Base-by-base conservation (phyloP, 2,113 vertebrate species). In the Sardina pilchardus region DNA sequence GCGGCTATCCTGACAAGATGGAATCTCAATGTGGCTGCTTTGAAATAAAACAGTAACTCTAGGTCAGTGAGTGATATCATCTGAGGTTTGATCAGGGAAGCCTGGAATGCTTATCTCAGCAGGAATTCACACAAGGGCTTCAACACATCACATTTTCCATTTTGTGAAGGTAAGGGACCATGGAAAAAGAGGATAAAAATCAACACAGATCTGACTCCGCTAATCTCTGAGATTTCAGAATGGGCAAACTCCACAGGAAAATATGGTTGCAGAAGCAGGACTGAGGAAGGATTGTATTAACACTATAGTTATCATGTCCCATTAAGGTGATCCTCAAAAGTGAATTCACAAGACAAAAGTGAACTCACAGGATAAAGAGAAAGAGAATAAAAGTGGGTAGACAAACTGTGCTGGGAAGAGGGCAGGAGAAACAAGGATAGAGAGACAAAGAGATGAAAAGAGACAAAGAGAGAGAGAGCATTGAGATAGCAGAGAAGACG, bases 61-160 rank as follows among this genome's bases (percentile, higher is more conserved):
- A 36, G 30, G 12, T 12, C 71, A 78, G 71, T 16, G 34, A 5
- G 30, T 34, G 71, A 78, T 78, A 78, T 34, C 71, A 78, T 78
- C 71, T 67, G 26, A 78, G 16, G 71, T 78, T 78, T 36, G 12
- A 78, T 34, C 71, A 36, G 71, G 16, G 71, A 36, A 78, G 71
- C 10, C 30, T 14, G 30, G 71, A 78, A 78, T 36, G 71, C 26
- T 78, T 36, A 36, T 78, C 71, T 78, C 10, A 36, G 71, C 9
- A 17, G 71, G 12, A 0, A 67, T 78, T 78, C 71, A 36, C 30
- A 78, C 71, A 36, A 16, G 71, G 30, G 71, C 12, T 34, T 78
- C 71, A 78, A 17, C 63, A 78, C 14, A 34, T 78, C 34, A 78
- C 71, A 78, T 78, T 78, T 78, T 78, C 30, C 26, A 36, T 78